These are phyloP conservation scores for Pterocles gutturalis DNA, from an alignment of 2,113 vertebrate species.

Conservation along the genomic window DNA sequence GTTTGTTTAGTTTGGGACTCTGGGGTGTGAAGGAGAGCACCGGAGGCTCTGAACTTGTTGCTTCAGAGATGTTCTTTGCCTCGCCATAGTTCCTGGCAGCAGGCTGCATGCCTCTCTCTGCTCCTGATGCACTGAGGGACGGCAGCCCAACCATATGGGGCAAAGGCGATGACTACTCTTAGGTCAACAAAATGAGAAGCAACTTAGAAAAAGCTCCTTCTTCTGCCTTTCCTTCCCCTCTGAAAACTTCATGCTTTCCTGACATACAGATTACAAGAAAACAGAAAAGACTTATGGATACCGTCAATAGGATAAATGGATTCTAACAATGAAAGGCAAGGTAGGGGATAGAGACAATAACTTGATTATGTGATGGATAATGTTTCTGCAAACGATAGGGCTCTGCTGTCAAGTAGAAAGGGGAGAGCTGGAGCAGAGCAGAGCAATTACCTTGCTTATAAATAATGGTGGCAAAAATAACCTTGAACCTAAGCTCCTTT, in stretches of 20 bases:
- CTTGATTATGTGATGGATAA: not conserved
- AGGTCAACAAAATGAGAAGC: not conserved
- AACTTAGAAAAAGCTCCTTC: not conserved
- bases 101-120: not conserved
- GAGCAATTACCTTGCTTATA: not conserved
- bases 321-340: not conserved
- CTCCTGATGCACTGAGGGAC: not conserved
- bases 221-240: not conserved
- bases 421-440: not conserved
- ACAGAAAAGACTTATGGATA: not conserved
- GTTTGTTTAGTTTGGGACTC: conserved; percentile 8
- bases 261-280: not conserved
- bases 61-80: not conserved
- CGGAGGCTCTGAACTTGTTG: not conserved
- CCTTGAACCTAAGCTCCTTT: not conserved
- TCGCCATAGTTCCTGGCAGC: not conserved
- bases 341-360: not conserved
- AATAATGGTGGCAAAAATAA: not conserved
- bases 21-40: conserved; percentile 15
- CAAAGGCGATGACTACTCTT: not conserved
- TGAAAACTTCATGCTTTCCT: not conserved
- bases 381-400: not conserved
- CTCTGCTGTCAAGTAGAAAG: not conserved
- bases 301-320: not conserved
- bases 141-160: not conserved